Evolutionary conservation across 2,888 invertebrate species (phyloP), one percentile per base, ranked within the genome.

Genomic region (Sphinx pinastri): DNA sequence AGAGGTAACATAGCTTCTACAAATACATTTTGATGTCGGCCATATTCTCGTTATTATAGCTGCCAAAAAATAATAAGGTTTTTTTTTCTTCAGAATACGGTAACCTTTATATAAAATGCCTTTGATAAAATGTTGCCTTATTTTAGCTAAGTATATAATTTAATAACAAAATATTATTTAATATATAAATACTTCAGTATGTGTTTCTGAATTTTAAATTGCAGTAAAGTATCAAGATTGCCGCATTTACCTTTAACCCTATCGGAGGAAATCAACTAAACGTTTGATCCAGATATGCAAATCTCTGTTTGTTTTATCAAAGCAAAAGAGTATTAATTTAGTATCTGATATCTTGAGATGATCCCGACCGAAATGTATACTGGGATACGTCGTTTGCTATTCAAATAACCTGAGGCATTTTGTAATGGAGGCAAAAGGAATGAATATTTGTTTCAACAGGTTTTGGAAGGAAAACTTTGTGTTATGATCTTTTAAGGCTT

Each of bases 351-450:
- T 91, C 90, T 76, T 77, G 77, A 85, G 90, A 90, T 91, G 87
- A 89, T 89, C 88, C 83, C 79, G 79, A 75, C 79, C 80, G 80
- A 85, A 87, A 88, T 85, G 87, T 86, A 88, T 87, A 86, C 90
- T 88, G 85, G 87, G 87, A 88, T 87, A 85, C 90, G 89, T 90
- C 88, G 89, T 92, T 92, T 87, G 88, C 93, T 93, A 93, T 93
- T 88, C 88, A 90, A 92, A 93, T 84, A 92, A 81, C 93, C 88
- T 72, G 68, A 79, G 87, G 93, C 86, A 71, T 72, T 76, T 73
- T 71, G 38, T 51, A 19, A 58, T 63, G 54, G 19, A 63, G 52
- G 45, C 13, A 38, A 52, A 52, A 6, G 47, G 38, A 25, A 68
- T 25, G 45, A 16, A n/a, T 38, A 54, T 54, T 63, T 54, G 11